These are phyloP conservation scores for Diorhabda elongata DNA, from an alignment of 1,140 invertebrate genomes.

Conservation along the genomic window DNA sequence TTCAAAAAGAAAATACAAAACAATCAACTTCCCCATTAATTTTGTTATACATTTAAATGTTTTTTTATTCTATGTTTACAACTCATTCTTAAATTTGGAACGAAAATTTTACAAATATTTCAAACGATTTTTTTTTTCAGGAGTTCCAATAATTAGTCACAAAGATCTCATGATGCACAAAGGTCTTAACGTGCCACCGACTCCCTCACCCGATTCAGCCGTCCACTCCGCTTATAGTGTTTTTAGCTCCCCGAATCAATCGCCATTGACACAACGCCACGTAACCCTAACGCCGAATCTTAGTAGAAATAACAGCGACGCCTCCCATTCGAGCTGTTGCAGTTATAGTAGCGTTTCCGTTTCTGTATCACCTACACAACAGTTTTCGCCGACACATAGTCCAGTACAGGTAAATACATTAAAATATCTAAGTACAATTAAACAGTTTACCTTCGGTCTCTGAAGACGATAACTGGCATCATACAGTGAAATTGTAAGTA, in stretches of 20 bases:
- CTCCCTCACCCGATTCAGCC: constrained; percentile 76
- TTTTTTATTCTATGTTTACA: no score
- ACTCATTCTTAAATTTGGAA: no score
- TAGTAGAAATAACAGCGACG: constrained; percentile 88
- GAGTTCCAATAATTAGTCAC: constrained; percentile 55
- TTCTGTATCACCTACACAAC: constrained; percentile 53
- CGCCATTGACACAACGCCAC: constrained; percentile 78
- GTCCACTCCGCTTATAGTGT: constrained; percentile 81
- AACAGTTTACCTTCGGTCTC: neutral
- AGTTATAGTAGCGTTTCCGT: constrained; percentile 69
- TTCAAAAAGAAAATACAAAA: no score
- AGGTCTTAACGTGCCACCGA: constrained; percentile 54
- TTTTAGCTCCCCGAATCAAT: constrained; percentile 77
- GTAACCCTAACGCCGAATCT: constrained; percentile 69
- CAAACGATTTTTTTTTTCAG: neutral
- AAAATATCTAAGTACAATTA: neutral
- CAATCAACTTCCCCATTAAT: no score
- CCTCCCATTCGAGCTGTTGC: constrained; percentile 72
- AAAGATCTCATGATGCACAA: constrained; percentile 52
- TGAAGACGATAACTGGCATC: neutral
- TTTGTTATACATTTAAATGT: no score
- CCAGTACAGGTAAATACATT: constrained; percentile 64
- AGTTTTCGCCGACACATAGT: constrained; percentile 74
- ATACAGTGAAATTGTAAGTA: no score
- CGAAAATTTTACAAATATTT: no score